These are phyloP conservation scores for Seriola rivoliana DNA, from an alignment of 2,113 vertebrate genomes.

Conservation along the genomic window DNA sequence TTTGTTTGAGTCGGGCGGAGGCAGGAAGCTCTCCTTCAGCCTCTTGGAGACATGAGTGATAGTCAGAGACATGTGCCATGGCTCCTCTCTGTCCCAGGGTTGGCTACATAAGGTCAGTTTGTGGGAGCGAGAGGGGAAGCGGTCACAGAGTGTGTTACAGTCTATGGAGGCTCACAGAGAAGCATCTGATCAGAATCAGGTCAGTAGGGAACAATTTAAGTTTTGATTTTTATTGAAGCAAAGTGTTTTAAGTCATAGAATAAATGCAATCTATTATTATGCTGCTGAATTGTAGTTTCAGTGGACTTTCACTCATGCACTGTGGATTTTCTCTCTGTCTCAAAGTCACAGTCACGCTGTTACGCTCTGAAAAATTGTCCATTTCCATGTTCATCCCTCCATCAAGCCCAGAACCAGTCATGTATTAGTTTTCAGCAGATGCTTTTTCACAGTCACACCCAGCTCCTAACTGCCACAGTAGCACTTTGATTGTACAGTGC, in stretches of 20 bases:
- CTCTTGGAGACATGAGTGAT: constrained; percentile 61
- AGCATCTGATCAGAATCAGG: constrained; percentile 48
- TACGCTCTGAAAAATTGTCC: constrained; percentile 5
- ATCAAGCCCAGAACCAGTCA: constrained; percentile 4
- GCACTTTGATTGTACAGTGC: constrained; percentile 37
- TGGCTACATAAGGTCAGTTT: constrained; percentile 33
- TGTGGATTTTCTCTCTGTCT: background rate
- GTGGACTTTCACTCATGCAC: background rate
- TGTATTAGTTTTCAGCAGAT: constrained; percentile 17
- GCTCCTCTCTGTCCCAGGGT: constrained; percentile 24
- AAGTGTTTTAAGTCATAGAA: background rate
- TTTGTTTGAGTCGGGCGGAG: constrained; percentile 48
- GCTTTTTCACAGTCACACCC: constrained; percentile 33
- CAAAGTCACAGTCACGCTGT: background rate
- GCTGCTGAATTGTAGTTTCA: background rate
- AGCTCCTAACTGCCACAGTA: constrained; percentile 19
- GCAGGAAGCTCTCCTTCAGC: constrained; percentile 58
- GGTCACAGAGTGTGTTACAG: constrained; percentile 5
- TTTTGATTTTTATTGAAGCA: background rate
- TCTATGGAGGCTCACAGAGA: constrained; percentile 1
- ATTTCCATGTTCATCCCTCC: background rate
- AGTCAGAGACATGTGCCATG: constrained; percentile 50
- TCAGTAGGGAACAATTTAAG: background rate
- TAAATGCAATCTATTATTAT: background rate
- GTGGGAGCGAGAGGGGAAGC: constrained; percentile 34